These are phyloP conservation scores for Hypolimnas misippus DNA, from an alignment of 2,888 invertebrate species.

Conservation along the genomic window DNA sequence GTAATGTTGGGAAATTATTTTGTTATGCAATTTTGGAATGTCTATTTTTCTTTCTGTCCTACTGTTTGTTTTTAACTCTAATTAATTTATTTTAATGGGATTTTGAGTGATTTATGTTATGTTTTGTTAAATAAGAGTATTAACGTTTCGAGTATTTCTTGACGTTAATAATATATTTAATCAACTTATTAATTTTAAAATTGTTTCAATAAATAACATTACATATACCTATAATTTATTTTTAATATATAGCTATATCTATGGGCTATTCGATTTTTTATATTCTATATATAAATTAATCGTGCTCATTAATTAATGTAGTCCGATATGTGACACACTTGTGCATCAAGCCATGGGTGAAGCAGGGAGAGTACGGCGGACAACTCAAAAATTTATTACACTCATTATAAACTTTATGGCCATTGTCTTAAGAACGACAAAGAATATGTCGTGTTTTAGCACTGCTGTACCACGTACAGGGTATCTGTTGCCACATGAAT, in stretches of 20 bases:
- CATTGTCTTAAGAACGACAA: conserved; percentile 5
- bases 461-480: neutral
- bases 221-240: too few species aligned
- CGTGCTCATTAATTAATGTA: conserved; percentile 8
- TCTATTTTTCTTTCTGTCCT: neutral
- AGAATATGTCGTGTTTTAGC: neutral
- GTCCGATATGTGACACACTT: conserved; percentile 19
- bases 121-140: neutral
- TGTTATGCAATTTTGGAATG: neutral
- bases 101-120: neutral
- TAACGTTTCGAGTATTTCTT: too few species aligned
- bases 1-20: conserved; percentile 1
- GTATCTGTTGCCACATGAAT: conserved; percentile 27
- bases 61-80: neutral
- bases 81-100: neutral
- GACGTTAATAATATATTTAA: too few species aligned
- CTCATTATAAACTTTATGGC: conserved; percentile 12
- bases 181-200: too few species aligned
- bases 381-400: neutral
- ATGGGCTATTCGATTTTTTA: too few species aligned
- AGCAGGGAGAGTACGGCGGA: conserved; percentile 12
- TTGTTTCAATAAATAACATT: too few species aligned
- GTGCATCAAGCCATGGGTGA: conserved; percentile 11
- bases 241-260: too few species aligned
- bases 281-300: neutral